A percentile compares a stretch with the other conserved stretches of the same genome.
phyloP scores from a whole-genome alignment of 1,140 invertebrate species.

The Drosophila kurseongensis region DNA sequence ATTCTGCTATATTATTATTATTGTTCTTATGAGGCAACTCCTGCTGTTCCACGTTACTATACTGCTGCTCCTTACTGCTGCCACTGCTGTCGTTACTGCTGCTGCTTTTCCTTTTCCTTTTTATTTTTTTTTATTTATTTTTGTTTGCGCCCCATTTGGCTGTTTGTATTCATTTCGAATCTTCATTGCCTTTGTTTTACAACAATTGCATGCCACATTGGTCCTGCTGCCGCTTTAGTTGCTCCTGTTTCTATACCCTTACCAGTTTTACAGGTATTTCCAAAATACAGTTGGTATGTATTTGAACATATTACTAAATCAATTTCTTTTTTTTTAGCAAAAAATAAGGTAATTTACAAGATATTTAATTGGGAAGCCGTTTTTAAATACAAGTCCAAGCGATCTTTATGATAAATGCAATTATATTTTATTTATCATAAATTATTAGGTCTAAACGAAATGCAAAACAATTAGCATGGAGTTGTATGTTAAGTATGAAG shows the following conservation, averaged over 20 bases:
- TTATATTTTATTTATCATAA: background rate
- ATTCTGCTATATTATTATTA: slow-evolving; percentile 34
- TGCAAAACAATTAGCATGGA: too few relatives aligned
- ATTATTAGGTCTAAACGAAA: too few relatives aligned
- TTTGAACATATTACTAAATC: background rate
- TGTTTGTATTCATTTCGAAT: slow-evolving; percentile 68
- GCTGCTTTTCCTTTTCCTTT: background rate
- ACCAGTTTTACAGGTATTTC: background rate
- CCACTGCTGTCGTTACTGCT: slow-evolving; percentile 44
- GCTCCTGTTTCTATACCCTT: slow-evolving; percentile 20
- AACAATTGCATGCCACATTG: slow-evolving; percentile 73
- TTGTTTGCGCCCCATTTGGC: slow-evolving; percentile 52
- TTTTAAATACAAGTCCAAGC: too few relatives aligned
- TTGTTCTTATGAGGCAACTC: slow-evolving; percentile 63
- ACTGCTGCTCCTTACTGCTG: slow-evolving; percentile 50
- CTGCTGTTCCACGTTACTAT: slow-evolving; percentile 34
- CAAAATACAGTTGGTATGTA: too few relatives aligned
- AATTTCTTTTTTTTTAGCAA: background rate
- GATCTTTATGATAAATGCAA: too few relatives aligned
- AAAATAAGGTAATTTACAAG: too few relatives aligned
- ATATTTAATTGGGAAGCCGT: too few relatives aligned
- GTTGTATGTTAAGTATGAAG: too few relatives aligned
- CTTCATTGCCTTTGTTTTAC: slow-evolving; percentile 80
- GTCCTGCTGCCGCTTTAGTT: slow-evolving; percentile 18
- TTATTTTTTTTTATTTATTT: slow-evolving; percentile 35